These are phyloP conservation scores for Talpa occidentalis DNA, from an alignment of 2,113 vertebrate species.

Conservation along the genomic window DNA sequence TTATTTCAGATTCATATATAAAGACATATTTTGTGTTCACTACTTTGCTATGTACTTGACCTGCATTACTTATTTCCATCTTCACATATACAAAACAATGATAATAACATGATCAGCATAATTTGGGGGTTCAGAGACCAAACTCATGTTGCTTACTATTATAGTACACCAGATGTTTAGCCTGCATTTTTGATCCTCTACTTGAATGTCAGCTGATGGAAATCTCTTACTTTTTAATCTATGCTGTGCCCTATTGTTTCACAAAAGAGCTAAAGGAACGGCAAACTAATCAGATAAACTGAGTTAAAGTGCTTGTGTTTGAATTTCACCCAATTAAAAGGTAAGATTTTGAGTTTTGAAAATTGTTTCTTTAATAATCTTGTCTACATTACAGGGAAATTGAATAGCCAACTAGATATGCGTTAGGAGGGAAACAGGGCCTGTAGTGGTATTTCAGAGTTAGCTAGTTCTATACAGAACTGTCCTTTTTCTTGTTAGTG, in stretches of 20 bases:
- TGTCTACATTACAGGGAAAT: neutral
- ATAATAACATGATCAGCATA: neutral
- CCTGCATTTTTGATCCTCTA: neutral
- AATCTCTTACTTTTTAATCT: neutral
- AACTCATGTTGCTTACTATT: neutral
- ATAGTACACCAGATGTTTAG: neutral
- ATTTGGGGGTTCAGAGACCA: neutral
- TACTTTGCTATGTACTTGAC: neutral
- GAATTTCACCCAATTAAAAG: neutral
- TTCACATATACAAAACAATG: neutral
- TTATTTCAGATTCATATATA: neutral
- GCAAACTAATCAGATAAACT: neutral
- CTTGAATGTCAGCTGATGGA: neutral
- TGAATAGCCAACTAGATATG: neutral
- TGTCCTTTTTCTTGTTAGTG: neutral
- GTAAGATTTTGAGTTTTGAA: neutral
- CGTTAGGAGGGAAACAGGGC: rapidly evolving
- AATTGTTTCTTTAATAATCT: neutral
- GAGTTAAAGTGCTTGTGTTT: neutral
- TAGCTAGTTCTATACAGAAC: neutral
- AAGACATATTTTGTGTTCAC: neutral
- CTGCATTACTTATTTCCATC: neutral
- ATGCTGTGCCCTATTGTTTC: neutral
- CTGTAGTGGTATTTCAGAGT: neutral
- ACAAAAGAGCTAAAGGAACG: neutral